phyloP scores from a whole-genome alignment of 1,140 invertebrate species.

The Oryctes rhinoceros region DNA sequence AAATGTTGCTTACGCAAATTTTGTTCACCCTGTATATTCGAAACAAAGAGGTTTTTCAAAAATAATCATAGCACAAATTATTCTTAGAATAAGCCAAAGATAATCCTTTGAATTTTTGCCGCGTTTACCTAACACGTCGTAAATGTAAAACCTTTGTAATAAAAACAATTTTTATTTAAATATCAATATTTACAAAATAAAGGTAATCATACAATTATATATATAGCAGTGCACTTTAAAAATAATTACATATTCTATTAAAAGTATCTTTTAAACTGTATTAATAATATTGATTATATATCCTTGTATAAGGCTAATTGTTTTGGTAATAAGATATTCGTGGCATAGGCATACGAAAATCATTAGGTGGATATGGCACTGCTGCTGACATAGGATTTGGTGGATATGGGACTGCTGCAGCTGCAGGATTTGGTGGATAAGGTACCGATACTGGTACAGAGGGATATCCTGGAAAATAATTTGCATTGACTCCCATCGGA shows the following conservation, averaged over 20 bases:
- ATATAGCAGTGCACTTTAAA: conserved; percentile 21
- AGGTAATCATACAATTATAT: neutral
- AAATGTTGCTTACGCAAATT: too few species aligned
- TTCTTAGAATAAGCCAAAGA: too few species aligned
- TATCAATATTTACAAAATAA: conserved; percentile 32
- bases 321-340: conserved; percentile 59
- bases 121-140: too few species aligned
- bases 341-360: conserved; percentile 70
- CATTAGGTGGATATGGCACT: conserved; percentile 67
- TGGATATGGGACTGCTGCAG: too few species aligned
- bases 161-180: conserved; percentile 12
- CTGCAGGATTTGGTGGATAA: too few species aligned
- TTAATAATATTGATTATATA: neutral
- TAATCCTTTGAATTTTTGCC: too few species aligned
- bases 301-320: conserved; percentile 47
- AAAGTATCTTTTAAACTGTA: conserved; percentile 21
- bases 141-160: neutral
- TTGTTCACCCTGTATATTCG: too few species aligned
- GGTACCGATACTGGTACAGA: too few species aligned
- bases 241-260: conserved; percentile 18
- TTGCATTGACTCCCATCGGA: conserved; percentile 55
- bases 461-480: conserved; percentile 59
- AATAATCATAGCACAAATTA: too few species aligned
- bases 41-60: too few species aligned
- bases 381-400: conserved; percentile 54